Conservation (phyloP, 2,113 vertebrate species). For the Sclerurus mexicanus region DNA sequence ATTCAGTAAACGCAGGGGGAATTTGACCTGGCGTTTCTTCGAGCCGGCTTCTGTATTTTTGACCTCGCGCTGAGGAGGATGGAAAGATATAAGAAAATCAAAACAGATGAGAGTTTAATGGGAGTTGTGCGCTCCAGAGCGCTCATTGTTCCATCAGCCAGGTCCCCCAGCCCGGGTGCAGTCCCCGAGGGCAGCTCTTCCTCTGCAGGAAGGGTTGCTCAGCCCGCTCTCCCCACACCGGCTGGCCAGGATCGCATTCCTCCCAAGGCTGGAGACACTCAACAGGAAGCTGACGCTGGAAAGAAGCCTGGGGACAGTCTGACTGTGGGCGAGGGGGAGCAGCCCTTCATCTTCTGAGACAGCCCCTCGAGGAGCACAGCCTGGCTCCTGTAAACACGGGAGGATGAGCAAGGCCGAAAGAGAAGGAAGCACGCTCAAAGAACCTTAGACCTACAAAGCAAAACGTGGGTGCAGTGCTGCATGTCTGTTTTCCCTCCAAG, state of each 20-base stretch:
- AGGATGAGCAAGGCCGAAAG: not conserved
- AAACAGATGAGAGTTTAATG: not conserved
- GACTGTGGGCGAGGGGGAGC: not conserved
- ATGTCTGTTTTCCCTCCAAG: not conserved
- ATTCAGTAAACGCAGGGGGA: not conserved
- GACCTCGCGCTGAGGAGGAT: not conserved
- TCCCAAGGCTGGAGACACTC: not conserved
- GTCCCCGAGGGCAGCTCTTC: not conserved
- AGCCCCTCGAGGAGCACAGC: not conserved
- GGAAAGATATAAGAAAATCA: not conserved
- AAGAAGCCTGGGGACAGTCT: not conserved
- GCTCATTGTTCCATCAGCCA: not conserved
- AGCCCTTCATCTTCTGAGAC: not conserved
- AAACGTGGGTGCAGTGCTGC: rapidly evolving
- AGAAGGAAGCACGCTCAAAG: not conserved
- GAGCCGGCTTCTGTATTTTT: conserved; percentile 43
- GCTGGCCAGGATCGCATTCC: not conserved
- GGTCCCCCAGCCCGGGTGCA: not conserved
- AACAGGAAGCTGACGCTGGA: not conserved
- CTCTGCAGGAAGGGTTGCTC: not conserved
- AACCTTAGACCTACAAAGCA: not conserved
- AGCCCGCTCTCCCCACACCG: not conserved
- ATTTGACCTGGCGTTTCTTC: not conserved
- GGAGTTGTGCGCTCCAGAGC: not conserved
- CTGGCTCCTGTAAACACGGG: not conserved